Evolutionary conservation across 2,113 vertebrate species (phyloP).

Genomic region (Danionella cerebrum): DNA sequence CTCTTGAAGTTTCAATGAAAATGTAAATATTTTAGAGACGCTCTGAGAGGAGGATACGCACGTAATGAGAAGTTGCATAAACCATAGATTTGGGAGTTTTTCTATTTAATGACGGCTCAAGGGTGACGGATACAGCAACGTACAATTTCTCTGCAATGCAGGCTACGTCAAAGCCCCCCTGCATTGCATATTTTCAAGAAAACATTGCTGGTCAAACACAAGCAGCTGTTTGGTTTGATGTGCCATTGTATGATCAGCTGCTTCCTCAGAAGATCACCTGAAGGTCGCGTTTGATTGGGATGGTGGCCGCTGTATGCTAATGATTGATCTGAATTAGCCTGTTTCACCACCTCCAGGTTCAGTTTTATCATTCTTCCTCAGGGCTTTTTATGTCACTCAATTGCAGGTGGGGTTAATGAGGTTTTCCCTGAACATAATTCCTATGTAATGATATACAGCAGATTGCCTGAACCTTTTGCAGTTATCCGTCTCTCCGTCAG

Average conservation of each 20-base stretch:
- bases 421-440: conserved; percentile 35
- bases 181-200: neutral
- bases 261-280: neutral
- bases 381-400: conserved; percentile 18
- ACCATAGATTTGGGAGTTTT: neutral
- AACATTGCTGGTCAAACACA: neutral
- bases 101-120: conserved; percentile 6
- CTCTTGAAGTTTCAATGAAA: neutral
- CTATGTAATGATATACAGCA: conserved; percentile 35
- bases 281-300: conserved; percentile 8
- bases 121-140: neutral
- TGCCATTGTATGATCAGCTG: neutral
- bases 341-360: conserved; percentile 12
- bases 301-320: neutral
- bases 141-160: neutral
- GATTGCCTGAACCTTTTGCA: conserved; percentile 25
- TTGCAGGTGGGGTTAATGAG: conserved; percentile 39
- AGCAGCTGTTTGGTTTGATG: neutral
- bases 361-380: neutral
- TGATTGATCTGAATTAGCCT: conserved; percentile 3
- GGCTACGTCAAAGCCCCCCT: neutral
- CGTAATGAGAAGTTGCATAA: neutral
- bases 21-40: conserved; percentile 22
- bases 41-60: neutral
- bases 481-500: conserved; percentile 6